These are phyloP conservation scores for Odontocolon sp. DNA, from an alignment of 2,888 invertebrate species.

Conservation along the genomic window DNA sequence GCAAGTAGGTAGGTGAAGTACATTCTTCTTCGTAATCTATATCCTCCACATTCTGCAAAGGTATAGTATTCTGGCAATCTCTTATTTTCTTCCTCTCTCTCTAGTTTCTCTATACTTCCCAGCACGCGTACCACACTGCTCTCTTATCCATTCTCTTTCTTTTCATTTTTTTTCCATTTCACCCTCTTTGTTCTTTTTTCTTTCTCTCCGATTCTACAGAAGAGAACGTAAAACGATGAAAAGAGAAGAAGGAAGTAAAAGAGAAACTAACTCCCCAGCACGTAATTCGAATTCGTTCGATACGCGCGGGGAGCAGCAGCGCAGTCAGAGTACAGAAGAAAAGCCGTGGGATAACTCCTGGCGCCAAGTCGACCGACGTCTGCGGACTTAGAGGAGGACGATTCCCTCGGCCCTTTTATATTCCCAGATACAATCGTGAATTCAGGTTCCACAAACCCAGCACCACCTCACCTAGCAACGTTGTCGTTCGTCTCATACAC, in stretches of 20 bases:
- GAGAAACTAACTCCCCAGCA: slow-evolving; percentile 52
- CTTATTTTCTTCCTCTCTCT: slow-evolving; percentile 33
- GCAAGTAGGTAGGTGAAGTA: slow-evolving; percentile 38
- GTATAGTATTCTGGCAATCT: slow-evolving; percentile 52
- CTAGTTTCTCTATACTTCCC: slow-evolving; percentile 29
- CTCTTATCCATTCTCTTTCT: slow-evolving; percentile 48
- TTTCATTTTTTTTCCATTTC: slow-evolving; percentile 16
- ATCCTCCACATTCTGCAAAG: slow-evolving; percentile 40
- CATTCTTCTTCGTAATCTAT: slow-evolving; percentile 19
- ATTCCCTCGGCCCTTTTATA: slow-evolving; percentile 48
- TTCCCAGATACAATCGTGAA: slow-evolving; percentile 41
- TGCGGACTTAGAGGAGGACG: slow-evolving; percentile 34
- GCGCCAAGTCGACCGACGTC: slow-evolving; percentile 53
- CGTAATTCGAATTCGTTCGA: slow-evolving; percentile 59
- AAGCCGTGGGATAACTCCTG: slow-evolving; percentile 46
- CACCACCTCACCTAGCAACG: background rate
- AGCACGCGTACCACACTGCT: slow-evolving; percentile 30
- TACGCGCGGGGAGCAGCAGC: slow-evolving; percentile 26
- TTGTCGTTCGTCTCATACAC: slow-evolving; percentile 9
- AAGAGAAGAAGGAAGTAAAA: slow-evolving; percentile 10
- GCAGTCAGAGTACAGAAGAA: slow-evolving; percentile 37
- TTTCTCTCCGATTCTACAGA: slow-evolving; percentile 24
- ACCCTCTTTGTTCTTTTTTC: slow-evolving; percentile 4
- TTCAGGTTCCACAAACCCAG: slow-evolving; percentile 23
- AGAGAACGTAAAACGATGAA: slow-evolving; percentile 32